phyloP scores from a whole-genome alignment of 2,113 vertebrate genomes.

The Apaloderma vittatum region DNA sequence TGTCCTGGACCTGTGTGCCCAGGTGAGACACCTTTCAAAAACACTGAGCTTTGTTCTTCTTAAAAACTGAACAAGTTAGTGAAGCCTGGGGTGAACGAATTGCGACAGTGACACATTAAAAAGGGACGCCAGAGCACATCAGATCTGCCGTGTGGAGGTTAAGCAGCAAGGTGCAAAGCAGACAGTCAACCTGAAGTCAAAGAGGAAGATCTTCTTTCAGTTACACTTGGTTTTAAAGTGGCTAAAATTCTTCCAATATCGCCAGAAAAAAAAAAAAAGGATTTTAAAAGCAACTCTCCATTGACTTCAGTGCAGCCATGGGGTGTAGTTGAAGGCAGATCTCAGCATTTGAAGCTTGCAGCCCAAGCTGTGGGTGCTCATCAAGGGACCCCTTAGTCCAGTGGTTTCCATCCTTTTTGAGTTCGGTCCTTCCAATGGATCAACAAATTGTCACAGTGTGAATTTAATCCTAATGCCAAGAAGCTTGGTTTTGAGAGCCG shows the following conservation, averaged over 20 bases:
- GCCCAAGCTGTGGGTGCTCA: background rate
- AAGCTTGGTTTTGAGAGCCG: background rate
- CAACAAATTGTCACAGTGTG: background rate
- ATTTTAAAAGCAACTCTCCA: background rate
- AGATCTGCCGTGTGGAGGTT: background rate
- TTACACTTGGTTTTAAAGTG: background rate
- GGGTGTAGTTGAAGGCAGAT: background rate
- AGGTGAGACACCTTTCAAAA: background rate
- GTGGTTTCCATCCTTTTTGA: conserved; percentile 4
- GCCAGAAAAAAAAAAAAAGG: background rate
- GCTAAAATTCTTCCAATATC: background rate
- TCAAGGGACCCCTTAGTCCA: conserved; percentile 6
- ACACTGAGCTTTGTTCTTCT: background rate
- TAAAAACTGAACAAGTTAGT: background rate
- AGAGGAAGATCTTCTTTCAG: background rate
- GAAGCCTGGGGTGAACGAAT: background rate
- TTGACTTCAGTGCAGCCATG: background rate
- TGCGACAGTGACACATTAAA: background rate
- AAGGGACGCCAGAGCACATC: background rate
- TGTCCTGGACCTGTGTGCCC: background rate
- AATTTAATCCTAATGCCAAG: background rate
- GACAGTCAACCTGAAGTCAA: conserved; percentile 51
- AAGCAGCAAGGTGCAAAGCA: conserved; percentile 51
- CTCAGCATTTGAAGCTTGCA: background rate
- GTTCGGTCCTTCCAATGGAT: background rate